Evolutionary conservation across 1,140 invertebrate genomes (phyloP).

Genomic region (Diorhabda carinulata): DNA sequence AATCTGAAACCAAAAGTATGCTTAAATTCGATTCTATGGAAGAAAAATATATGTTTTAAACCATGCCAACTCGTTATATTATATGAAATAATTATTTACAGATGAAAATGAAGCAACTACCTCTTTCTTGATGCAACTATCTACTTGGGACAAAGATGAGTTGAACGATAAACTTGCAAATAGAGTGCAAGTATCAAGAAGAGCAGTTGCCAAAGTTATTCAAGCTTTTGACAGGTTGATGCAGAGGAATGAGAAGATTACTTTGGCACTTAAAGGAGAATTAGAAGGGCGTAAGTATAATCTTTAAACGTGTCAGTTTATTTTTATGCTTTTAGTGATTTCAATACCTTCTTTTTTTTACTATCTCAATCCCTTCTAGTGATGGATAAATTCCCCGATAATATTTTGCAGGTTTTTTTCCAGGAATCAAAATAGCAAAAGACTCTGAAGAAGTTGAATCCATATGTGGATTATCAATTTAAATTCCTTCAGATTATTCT

Average conservation of each 20-base stretch:
- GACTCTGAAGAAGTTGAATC: no score
- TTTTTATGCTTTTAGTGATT: not conserved
- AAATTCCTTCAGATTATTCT: no score
- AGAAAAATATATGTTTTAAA: not conserved
- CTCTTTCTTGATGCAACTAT: constrained; percentile 93
- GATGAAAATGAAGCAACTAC: constrained; percentile 96
- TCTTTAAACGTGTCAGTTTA: not conserved
- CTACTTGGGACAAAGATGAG: constrained; percentile 97
- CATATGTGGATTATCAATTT: no score
- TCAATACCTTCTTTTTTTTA: not conserved
- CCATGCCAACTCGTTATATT: not conserved
- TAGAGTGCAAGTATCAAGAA: constrained; percentile 85
- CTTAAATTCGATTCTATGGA: not conserved
- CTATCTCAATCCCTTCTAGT: not conserved
- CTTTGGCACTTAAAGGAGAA: constrained; percentile 81
- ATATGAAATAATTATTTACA: constrained; percentile 48
- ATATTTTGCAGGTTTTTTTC: no score
- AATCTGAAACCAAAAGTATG: constrained; percentile 91
- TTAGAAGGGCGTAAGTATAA: constrained; percentile 57
- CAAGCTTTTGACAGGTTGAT: constrained; percentile 93
- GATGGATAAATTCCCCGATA: no score
- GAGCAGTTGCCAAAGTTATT: constrained; percentile 92
- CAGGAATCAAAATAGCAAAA: no score
- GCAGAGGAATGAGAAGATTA: constrained; percentile 90
- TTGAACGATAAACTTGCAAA: constrained; percentile 93